Evolutionary conservation across 1,140 invertebrate genomes (phyloP).

Genomic region (Drosophila fuyamai): DNA sequence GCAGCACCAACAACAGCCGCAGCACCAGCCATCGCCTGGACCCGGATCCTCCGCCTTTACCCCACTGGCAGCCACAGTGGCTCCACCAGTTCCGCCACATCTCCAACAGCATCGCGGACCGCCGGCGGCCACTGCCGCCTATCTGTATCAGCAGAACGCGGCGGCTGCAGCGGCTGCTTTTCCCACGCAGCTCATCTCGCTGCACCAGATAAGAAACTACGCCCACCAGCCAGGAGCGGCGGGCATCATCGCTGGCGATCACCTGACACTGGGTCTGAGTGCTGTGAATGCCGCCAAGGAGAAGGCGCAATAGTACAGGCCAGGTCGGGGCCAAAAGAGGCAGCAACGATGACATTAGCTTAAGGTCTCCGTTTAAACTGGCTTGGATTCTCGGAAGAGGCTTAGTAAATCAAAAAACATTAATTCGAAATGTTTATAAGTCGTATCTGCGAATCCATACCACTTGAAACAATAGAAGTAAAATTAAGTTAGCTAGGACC

Average conservation of each 20-base stretch:
- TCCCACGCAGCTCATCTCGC: constrained; percentile 97
- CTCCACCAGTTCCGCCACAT: constrained; percentile 87
- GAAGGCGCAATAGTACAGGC: constrained; percentile 84
- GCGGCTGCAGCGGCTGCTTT: constrained; percentile 87
- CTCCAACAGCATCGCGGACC: constrained; percentile 89
- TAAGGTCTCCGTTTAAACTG: constrained; percentile 33
- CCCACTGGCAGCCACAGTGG: constrained; percentile 90
- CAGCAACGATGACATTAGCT: constrained; percentile 60
- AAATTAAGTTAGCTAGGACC: constrained; percentile 24
- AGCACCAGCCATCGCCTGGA: constrained; percentile 68
- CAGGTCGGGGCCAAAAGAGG: constrained; percentile 51
- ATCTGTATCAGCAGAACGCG: constrained; percentile 85
- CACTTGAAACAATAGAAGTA: constrained; percentile 21
- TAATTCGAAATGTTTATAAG: background rate
- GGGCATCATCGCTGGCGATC: constrained; percentile 84
- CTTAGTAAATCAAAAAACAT: no score
- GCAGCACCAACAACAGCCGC: constrained; percentile 86
- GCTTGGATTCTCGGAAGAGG: background rate
- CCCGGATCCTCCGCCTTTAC: constrained; percentile 91
- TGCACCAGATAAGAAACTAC: constrained; percentile 98
- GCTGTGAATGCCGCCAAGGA: constrained; percentile 74
- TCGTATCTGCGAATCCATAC: background rate
- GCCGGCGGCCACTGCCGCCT: constrained; percentile 68
- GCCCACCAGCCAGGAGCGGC: constrained; percentile 92
- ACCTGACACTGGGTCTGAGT: constrained; percentile 77